Evolutionary conservation across 2,888 invertebrate species (phyloP).

Genomic region (Pecten maximus): DNA sequence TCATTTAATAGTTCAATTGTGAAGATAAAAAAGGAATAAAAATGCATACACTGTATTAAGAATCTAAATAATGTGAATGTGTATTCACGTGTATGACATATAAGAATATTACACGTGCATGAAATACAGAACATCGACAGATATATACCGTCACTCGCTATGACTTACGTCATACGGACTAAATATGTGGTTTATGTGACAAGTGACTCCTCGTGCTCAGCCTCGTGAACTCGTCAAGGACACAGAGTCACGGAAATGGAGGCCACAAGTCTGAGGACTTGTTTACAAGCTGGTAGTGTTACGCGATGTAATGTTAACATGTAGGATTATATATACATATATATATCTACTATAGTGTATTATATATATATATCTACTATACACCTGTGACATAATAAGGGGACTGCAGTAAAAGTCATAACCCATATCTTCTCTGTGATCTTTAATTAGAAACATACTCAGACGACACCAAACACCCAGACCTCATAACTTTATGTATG

Average conservation of each 20-base stretch:
- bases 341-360: too few relatives aligned
- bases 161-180: neutral
- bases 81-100: neutral
- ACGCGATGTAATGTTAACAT: too few relatives aligned
- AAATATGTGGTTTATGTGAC: constrained; percentile 19
- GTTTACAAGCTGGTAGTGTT: too few relatives aligned
- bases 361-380: too few relatives aligned
- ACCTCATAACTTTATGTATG: too few relatives aligned
- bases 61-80: neutral
- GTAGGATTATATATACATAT: too few relatives aligned
- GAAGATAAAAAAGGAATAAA: neutral
- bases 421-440: too few relatives aligned
- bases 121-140: neutral
- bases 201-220: neutral
- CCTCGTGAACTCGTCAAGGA: neutral
- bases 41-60: neutral
- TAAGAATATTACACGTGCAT: neutral
- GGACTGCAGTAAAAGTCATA: too few relatives aligned
- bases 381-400: too few relatives aligned
- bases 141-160: neutral
- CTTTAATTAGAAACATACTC: too few relatives aligned
- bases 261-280: neutral
- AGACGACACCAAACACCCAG: too few relatives aligned
- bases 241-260: neutral
- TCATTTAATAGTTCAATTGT: too few relatives aligned